Base-by-base conservation (phyloP, 2,888 invertebrate species). In the Andrena bicolor region DNA sequence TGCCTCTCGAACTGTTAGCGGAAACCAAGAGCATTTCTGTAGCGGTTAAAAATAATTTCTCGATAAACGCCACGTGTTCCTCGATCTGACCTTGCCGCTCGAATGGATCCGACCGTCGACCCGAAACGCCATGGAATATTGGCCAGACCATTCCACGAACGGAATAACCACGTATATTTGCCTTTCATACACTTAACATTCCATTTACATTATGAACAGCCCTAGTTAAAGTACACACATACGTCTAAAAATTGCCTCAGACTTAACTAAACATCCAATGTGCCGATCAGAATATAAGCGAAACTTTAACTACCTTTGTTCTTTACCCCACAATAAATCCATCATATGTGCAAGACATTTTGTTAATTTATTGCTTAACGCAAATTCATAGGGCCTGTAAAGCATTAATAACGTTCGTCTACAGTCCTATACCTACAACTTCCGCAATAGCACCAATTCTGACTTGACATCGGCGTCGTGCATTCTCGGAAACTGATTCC, bases 21-120 rank as follows among this genome's bases (percentile, higher is more conserved):
- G 41, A 41, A 41, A 16, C 41, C 41, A 16, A 16, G 1, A 4
- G 16, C 7, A 16, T 48, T 49, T 7, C 2, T 2, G 30, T 1
- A 2, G 1, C 48, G 20, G 66, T 49, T 56, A 16, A 68, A 74
- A 65, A 82, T 83, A 78, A 20, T 56, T 82, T 79, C 79, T 53
- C 13, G 41, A 72, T 60, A 58, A 26, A 26, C 30, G 28, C 79
- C 83, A 82, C 82, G 83, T 83, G 83, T 82, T 64, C 41, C 20
- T 23, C 35, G 7, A n/a, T 2, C 10, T 41, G 48, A 41, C 35
- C 71, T 72, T 71, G 66, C 60, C 48, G 16, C 16, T 16, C 48
- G 16, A 64, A 51, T 30, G 53, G 32, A 61, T 73, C 65, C 26
- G 74, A 79, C 56, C 75, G 23, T 69, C 65, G 75, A 79, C 69